These are phyloP conservation scores for Zaprionus lineosus DNA, from an alignment of 2,888 invertebrate species.

Conservation along the genomic window DNA sequence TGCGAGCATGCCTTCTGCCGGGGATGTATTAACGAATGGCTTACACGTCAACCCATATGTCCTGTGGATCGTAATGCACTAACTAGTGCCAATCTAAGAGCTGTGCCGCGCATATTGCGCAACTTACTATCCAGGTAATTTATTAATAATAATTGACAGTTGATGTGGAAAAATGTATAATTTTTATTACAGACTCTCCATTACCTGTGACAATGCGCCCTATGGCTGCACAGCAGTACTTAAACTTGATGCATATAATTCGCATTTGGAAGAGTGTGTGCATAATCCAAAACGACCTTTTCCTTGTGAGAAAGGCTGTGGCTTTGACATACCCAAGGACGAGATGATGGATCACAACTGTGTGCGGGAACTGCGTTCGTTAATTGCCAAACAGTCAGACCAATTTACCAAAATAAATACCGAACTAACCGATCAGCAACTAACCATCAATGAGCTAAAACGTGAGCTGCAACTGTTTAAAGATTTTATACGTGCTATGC, in stretches of 20 bases:
- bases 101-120: slow-evolving; percentile 95
- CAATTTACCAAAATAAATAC: slow-evolving; percentile 93
- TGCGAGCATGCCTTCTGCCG: slow-evolving; percentile 99
- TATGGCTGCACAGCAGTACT: slow-evolving; percentile 93
- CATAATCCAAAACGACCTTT: slow-evolving; percentile 97
- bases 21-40: slow-evolving; percentile 97
- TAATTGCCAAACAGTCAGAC: slow-evolving; percentile 93
- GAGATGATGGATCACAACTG: slow-evolving; percentile 97
- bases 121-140: slow-evolving; percentile 92
- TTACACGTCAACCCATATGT: slow-evolving; percentile 95
- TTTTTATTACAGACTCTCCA: slow-evolving; percentile 88
- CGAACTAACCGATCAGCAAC: slow-evolving; percentile 92
- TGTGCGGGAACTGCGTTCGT: slow-evolving; percentile 91
- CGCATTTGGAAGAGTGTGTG: slow-evolving; percentile 95
- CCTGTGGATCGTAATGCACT: slow-evolving; percentile 96
- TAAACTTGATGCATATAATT: slow-evolving; percentile 92
- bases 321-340: slow-evolving; percentile 96
- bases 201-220: slow-evolving; percentile 94
- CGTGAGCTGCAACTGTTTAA: slow-evolving; percentile 93
- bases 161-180: background rate
- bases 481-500: slow-evolving; percentile 96
- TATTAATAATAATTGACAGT: background rate
- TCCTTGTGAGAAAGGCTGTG: slow-evolving; percentile 96
- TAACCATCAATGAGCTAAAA: slow-evolving; percentile 94
- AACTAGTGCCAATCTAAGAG: slow-evolving; percentile 93